phyloP scores from a whole-genome alignment of 2,113 vertebrate genomes.

The Poeciliopsis occidentalis region DNA sequence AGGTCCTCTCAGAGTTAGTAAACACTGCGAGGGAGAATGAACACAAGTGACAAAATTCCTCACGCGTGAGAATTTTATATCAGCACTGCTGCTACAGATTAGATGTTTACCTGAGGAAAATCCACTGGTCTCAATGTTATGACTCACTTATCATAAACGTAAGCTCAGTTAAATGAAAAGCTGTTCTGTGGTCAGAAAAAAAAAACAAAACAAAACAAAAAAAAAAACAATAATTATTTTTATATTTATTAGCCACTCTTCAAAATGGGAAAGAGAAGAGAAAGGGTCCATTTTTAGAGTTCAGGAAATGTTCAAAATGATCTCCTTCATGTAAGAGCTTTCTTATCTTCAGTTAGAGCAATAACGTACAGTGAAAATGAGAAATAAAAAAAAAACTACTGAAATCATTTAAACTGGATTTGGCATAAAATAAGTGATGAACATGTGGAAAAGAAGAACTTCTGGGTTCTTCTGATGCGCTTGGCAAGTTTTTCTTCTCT shows the following conservation, averaged over 20 bases:
- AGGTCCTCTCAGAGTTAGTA: conserved; percentile 91
- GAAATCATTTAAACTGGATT: neutral
- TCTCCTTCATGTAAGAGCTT: neutral
- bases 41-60: neutral
- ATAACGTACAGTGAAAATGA: neutral
- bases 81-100: neutral
- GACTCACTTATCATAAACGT: neutral
- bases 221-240: neutral
- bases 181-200: neutral
- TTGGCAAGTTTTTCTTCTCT: neutral
- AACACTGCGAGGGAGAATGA: conserved; percentile 82
- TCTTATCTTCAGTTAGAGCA: neutral
- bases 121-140: neutral
- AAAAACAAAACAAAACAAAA: no score
- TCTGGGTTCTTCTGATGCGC: neutral
- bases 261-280: neutral
- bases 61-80: neutral
- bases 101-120: neutral
- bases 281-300: neutral
- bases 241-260: neutral
- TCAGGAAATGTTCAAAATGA: neutral
- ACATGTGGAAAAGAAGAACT: no score
- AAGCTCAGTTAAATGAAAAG: neutral
- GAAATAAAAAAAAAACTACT: neutral
- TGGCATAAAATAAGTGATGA: no score